Evolutionary conservation across 2,113 vertebrate genomes (phyloP).

Genomic region (Furnarius figulus): DNA sequence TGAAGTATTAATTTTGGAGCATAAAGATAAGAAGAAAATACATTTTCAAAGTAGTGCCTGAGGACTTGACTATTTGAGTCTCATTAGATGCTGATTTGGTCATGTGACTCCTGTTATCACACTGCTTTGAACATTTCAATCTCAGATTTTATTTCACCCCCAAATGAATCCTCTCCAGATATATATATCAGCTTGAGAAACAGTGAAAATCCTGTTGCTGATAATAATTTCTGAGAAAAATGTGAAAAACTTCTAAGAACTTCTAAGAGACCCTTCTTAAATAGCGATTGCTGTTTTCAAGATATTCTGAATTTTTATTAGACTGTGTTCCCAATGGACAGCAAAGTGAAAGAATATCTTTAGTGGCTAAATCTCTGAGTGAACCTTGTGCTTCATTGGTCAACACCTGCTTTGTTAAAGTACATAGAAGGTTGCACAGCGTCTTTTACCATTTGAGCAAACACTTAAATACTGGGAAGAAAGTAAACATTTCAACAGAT

Average conservation of each 20-base stretch:
- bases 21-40: slow-evolving; percentile 41
- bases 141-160: slow-evolving; percentile 19
- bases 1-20: slow-evolving; percentile 46
- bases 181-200: not conserved
- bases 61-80: slow-evolving; percentile 39
- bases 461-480: not conserved
- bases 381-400: not conserved
- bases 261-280: not conserved
- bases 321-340: not conserved
- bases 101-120: slow-evolving; percentile 37
- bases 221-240: not conserved
- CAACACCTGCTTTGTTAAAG: not conserved
- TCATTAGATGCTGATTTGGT: slow-evolving; percentile 50
- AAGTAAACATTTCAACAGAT: not conserved
- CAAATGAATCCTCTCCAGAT: not conserved
- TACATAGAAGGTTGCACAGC: not conserved
- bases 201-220: not conserved
- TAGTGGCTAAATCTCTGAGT: not conserved
- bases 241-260: not conserved
- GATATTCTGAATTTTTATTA: not conserved
- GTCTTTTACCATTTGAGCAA: not conserved
- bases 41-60: slow-evolving; percentile 41
- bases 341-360: not conserved
- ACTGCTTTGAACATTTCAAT: slow-evolving; percentile 32
- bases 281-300: not conserved